Base-by-base conservation (phyloP, 2,888 invertebrate species). In the Drosophila villosipedis region DNA sequence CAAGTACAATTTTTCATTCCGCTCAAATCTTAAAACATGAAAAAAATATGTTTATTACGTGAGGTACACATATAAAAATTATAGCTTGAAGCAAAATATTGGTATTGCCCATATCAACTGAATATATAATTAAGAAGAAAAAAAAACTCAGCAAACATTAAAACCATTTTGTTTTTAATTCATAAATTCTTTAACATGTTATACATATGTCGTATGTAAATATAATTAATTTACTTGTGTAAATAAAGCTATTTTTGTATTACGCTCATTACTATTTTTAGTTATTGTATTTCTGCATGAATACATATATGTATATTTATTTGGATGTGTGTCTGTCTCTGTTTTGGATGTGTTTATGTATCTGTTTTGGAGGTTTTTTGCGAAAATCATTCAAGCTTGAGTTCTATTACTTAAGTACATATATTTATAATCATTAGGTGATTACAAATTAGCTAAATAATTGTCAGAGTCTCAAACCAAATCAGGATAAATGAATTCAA, bases 201-300 rank as follows among this genome's bases (percentile, higher is more conserved):
- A 30, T 68, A 54, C 52, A 60, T 77, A 68, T 78, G 1, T 57
- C 39, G 55, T 70, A 57, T 78, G 70, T 78, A 70, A 70, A 78
- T 78, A 78, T 71, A 69, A 71, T 75, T 84, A 82, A 72, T 83
- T 83, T 81, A 85, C 77, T 76, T 61, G 84, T 84, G 84, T 84
- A 84, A 84, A 84, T 84, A 84, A 84, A 84, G 84, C 84, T 84
- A 82, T 83, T 69, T 84, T 84, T 79, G 39, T 70, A 78, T 78
- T 78, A 78, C 78, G 81, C 83, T 76, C 71, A 71, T 76, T 79
- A 76, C 68, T 77, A 78, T 71, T 49, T 60, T 68, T 72, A 78
- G 69, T 80, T 79, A 69, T 84, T 85, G 69, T 77, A 65, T 79
- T 77, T 67, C 60, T 62, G 69, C 80, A 77, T 57, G 47, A 68